These are phyloP conservation scores for Choloepus hoffmanni DNA, from an alignment of 2,113 vertebrate species.

Conservation along the genomic window DNA sequence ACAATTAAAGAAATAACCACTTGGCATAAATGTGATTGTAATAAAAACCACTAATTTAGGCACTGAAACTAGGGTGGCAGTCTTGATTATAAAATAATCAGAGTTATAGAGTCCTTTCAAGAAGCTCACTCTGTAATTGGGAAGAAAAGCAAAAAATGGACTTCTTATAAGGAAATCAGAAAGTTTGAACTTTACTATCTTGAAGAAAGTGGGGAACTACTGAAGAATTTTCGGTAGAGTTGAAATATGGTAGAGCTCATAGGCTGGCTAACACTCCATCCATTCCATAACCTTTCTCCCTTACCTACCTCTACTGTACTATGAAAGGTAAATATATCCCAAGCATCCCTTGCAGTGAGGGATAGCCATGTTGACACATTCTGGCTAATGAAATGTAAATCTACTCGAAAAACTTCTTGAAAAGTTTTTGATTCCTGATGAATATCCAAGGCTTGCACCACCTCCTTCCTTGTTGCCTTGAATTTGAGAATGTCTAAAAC, in stretches of 20 bases:
- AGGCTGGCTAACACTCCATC: not conserved
- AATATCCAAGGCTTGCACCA: not conserved
- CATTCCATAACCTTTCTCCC: not conserved
- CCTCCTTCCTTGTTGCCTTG: not conserved
- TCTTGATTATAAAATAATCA: not conserved
- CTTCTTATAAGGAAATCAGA: not conserved
- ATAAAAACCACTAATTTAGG: not conserved
- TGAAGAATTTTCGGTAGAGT: not conserved
- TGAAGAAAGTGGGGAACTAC: not conserved
- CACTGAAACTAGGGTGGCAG: not conserved
- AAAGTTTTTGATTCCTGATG: not conserved
- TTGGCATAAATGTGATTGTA: not conserved
- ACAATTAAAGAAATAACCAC: not conserved
- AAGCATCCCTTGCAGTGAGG: not conserved
- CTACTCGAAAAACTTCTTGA: not conserved
- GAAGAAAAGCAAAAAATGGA: not conserved
- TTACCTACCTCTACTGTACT: not conserved
- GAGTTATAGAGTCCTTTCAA: not conserved
- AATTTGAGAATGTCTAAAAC: not conserved
- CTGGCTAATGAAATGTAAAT: not conserved
- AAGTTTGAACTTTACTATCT: not conserved
- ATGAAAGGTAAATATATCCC: not conserved
- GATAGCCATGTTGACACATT: not conserved
- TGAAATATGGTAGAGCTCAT: not conserved
- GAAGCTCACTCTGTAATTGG: not conserved